Evolutionary conservation across 2,888 invertebrate species (phyloP), one percentile per base, ranked within the genome.

Genomic region (Orchesella flavescens): DNA sequence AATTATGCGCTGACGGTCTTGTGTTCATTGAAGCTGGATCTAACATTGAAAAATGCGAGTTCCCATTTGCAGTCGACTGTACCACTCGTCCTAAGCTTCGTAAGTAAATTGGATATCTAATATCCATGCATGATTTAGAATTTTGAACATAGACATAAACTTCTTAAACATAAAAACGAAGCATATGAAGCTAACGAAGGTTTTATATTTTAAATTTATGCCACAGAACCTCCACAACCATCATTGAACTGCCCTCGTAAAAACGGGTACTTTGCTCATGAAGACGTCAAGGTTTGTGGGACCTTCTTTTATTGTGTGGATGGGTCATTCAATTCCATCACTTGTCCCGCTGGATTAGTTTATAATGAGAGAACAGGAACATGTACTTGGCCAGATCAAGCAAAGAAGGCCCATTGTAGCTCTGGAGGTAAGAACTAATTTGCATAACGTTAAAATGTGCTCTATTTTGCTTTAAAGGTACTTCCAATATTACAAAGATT

Each of bases 371-470:
- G 94, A 90, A 94, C 94, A 59, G 96, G 96, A 84, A 97, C 96
- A 89, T 97, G 97, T 90, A 95, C 95, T 21, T 97, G 97, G 97
- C 94, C 97, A 0, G 96, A 97, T 91, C 96, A 96, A 90, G 96
- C 96, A 9, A 95, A 96, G 90, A 95, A 96, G 90, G 93, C 93
- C 89, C 95, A 95, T 15, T 97, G 97, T 89, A 94, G 94, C 1
- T 94, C 96, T 10, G 92, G 93, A 91, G 94, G 94, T 94, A 76
- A 57, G 15, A 4, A 24, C 3, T 3, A 34, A 4, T 34, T 74
- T 57, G 2, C 13, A 65, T 17, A 23, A 53, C 49, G 53, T 53
- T 49, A 44, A 13, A 13, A 43, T 65, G 15, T 55, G 55, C 55
- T 34, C 7, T 34, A 34, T 34, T 34, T 7, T 34, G 2, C 34